Evolutionary conservation across 2,797 vertebrate genomes (phyloP), one percentile per base, ranked within the genome.

Genomic region (Monodelphis domestica): DNA sequence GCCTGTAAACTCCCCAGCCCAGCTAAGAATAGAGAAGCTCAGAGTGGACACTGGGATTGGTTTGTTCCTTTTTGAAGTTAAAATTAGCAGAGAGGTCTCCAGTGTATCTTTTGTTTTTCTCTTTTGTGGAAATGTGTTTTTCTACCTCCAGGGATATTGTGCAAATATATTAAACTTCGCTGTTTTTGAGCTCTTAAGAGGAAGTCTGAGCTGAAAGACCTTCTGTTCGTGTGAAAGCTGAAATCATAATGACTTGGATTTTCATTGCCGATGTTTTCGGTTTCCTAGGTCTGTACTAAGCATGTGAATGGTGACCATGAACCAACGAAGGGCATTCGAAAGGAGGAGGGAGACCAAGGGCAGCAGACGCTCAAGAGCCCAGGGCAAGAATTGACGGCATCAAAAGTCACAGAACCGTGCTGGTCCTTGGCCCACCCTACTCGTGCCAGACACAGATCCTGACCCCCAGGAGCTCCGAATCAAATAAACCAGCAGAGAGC

Each of bases 231-330:
- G 95, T 96, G 95, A 94, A 95, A 93, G 63, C 95, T 94, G 87
- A 96, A 96, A 92, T 93, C 94, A 95, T 90, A 95, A 89, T 94
- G 78, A 96, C 95, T 96, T 96, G 63, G 87, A 95, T 95, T 96
- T 96, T 93, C 94, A 54, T 95, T 94, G 88, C 95, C 59, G 91
- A 24, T 91, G 3, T 50, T 92, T 91, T 90, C 93, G 53, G 96
- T 90, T 95, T 97, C 87, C 94, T 90, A 91, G 93, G 91, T 29
- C 12, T 54, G 56, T 6, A 95, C 50, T 93, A 96, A 97, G 96
- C 93, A 96, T 95, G 56, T 88, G 96, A 96, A 93, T 95, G 94
- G 90, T 93, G 56, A 91, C 89, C 88, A 95, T 55, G 87, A 94
- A 94, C 94, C 38, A 56, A 70, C 54, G 95, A 94, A 93, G 78